Conservation (phyloP, 2,797 vertebrate genomes). For the Trematomus bernacchii region DNA sequence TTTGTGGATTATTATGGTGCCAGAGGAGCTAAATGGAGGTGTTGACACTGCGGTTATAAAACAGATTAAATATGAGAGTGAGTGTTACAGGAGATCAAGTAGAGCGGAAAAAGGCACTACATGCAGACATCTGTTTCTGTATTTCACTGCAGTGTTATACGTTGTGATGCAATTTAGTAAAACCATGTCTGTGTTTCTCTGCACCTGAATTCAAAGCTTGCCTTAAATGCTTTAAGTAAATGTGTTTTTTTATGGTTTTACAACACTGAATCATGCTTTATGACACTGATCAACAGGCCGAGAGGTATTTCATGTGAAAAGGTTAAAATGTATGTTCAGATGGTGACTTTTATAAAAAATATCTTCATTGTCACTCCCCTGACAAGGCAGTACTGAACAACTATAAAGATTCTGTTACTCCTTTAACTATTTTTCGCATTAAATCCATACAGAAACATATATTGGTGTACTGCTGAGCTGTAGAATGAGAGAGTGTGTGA, state of each 20-base stretch:
- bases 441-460: too few species aligned
- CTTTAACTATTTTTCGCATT: too few species aligned
- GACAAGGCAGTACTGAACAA: too few species aligned
- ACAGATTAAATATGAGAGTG: slow-evolving; percentile 48
- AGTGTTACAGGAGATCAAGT: slow-evolving; percentile 17
- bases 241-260: slow-evolving; percentile 35
- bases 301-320: background rate
- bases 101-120: slow-evolving; percentile 21
- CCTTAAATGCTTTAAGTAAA: background rate
- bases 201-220: background rate
- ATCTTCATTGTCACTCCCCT: too few species aligned
- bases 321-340: background rate
- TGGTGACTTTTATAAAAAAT: too few species aligned
- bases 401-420: too few species aligned
- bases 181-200: background rate
- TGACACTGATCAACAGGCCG: background rate
- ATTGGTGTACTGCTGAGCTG: too few species aligned
- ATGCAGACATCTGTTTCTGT: slow-evolving; percentile 14
- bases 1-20: slow-evolving; percentile 64
- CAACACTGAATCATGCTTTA: slow-evolving; percentile 9
- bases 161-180: background rate
- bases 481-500: too few species aligned
- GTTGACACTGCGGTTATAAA: slow-evolving; percentile 43
- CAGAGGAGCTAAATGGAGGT: slow-evolving; percentile 30
- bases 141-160: slow-evolving; percentile 2